Conservation (phyloP, 2,888 invertebrate species). For the Drosophila nigricruria region DNA sequence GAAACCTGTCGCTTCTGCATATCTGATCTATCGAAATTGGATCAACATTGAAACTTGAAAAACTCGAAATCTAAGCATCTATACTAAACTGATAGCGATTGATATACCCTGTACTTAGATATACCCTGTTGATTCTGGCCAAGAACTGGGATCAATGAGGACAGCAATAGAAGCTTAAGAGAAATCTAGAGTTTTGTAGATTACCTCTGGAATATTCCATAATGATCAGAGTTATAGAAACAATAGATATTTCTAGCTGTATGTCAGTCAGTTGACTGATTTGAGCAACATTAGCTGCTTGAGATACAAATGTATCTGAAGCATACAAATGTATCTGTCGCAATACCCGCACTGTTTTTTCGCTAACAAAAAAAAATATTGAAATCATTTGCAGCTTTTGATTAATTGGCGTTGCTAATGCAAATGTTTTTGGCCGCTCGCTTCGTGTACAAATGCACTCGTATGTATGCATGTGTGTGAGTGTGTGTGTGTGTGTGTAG, state of each 20-base stretch:
- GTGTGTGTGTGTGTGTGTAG: constrained; percentile 4
- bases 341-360: constrained; percentile 25
- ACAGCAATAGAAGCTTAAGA: not conserved
- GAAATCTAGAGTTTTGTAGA: not conserved
- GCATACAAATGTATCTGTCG: constrained; percentile 40
- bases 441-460: constrained; percentile 22
- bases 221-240: not conserved
- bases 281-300: constrained; percentile 61
- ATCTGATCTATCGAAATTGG: not conserved
- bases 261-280: constrained; percentile 53
- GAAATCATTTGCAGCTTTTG: constrained; percentile 71
- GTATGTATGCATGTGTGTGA: constrained; percentile 9
- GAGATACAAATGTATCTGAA: constrained; percentile 44
- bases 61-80: not conserved
- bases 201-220: no score
- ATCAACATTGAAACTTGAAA: not conserved
- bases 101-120: not conserved
- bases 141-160: not conserved
- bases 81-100: not conserved
- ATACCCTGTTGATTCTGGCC: not conserved
- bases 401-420: constrained; percentile 77
- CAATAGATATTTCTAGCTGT: not conserved
- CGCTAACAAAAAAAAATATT: constrained; percentile 61
- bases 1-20: constrained; percentile 1
- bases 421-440: constrained; percentile 70